phyloP scores from a whole-genome alignment of 2,797 vertebrate genomes.

The Amblyraja radiata region DNA sequence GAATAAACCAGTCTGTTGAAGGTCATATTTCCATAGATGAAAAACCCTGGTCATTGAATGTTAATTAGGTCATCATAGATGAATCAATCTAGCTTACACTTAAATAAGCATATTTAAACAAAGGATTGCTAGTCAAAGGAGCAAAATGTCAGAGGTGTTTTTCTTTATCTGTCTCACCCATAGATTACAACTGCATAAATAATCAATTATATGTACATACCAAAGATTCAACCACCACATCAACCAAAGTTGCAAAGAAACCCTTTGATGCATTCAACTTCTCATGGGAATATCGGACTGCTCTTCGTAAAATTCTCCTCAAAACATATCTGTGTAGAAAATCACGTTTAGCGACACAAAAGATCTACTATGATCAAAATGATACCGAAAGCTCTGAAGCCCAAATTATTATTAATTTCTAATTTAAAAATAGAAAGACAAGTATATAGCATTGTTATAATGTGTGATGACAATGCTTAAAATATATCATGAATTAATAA shows the following conservation, averaged over 20 bases:
- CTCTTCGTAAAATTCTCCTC: constrained; percentile 88
- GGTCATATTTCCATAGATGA: neutral
- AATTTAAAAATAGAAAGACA: neutral
- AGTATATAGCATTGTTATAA: neutral
- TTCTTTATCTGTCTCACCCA: neutral
- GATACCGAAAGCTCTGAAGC: neutral
- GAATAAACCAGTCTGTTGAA: neutral
- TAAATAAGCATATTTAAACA: neutral
- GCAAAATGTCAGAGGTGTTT: neutral
- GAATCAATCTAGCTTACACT: neutral
- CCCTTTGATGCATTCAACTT: constrained; percentile 84
- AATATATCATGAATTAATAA: neutral
- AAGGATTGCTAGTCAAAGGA: neutral
- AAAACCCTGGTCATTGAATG: neutral
- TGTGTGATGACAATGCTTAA: neutral
- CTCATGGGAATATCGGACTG: constrained; percentile 89
- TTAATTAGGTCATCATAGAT: neutral
- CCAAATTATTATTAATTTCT: neutral
- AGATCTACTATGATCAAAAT: neutral
- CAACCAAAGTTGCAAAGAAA: constrained; percentile 88
- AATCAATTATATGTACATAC: constrained; percentile 55
- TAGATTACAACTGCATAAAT: neutral
- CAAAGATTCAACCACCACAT: constrained; percentile 87
- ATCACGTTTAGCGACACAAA: neutral
- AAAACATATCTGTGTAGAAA: constrained; percentile 77